Conservation (phyloP, 2,797 vertebrate species). For the Acanthornis magna region DNA sequence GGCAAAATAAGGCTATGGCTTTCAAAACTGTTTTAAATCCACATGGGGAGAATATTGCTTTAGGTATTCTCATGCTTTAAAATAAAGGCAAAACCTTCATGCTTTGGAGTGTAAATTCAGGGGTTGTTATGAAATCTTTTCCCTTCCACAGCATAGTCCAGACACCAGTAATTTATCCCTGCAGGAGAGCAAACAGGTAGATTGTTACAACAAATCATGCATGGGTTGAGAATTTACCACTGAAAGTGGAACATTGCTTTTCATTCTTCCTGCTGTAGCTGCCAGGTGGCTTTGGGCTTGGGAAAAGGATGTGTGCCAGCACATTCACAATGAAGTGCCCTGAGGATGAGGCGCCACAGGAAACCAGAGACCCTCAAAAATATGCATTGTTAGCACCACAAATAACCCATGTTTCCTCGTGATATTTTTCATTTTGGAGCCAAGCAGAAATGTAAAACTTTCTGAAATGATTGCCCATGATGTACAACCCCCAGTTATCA, state of each 20-base stretch:
- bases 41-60: background rate
- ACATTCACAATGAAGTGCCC: background rate
- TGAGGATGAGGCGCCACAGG: conserved; percentile 16
- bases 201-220: background rate
- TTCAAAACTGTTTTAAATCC: background rate
- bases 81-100: background rate
- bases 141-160: background rate
- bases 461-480: background rate
- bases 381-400: background rate
- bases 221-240: background rate
- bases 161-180: background rate
- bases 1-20: background rate
- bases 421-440: background rate
- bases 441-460: background rate
- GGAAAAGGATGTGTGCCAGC: conserved; percentile 46
- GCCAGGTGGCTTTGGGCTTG: conserved; percentile 37
- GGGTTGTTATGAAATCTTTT: background rate
- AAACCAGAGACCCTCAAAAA: conserved; percentile 46
- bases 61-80: background rate
- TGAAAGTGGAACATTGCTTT: background rate
- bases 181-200: background rate
- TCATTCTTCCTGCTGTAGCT: conserved; percentile 29
- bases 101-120: background rate
- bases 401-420: background rate
- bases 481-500: background rate